Conservation (phyloP, 1,140 invertebrate species). For the Mizuhopecten yessoensis region DNA sequence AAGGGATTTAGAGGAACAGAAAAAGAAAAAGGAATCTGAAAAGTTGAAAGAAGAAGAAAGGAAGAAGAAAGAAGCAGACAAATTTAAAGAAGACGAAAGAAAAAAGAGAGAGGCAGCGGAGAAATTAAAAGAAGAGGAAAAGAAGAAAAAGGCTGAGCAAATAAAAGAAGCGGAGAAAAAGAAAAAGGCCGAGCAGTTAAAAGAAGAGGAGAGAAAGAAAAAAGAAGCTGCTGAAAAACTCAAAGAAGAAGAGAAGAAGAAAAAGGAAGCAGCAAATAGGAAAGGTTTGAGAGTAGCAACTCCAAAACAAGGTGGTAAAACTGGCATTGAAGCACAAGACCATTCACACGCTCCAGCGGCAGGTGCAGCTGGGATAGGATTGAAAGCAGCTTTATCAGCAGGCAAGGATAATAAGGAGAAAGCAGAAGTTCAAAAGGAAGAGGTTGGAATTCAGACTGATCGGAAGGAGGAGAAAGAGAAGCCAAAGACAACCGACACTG, state of each 20-base stretch:
- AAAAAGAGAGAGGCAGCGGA: conserved; percentile 48
- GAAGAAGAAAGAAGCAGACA: conserved; percentile 51
- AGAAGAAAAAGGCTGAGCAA: conserved; percentile 63
- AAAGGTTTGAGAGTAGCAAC: conserved; percentile 19
- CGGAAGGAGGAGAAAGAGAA: conserved; percentile 45
- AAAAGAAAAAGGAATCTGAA: conserved; percentile 49
- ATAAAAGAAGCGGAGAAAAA: conserved; percentile 73
- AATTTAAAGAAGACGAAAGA: conserved; percentile 44
- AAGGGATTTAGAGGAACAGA: conserved; percentile 43
- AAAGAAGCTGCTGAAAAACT: conserved; percentile 46
- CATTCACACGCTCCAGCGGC: not conserved
- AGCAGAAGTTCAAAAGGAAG: conserved; percentile 38
- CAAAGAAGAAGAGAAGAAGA: conserved; percentile 47
- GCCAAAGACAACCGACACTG: conserved; percentile 20
- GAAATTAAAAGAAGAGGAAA: conserved; percentile 54
- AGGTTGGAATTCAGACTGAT: conserved; percentile 24
- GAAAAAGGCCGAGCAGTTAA: conserved; percentile 45
- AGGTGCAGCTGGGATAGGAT: conserved; percentile 1
- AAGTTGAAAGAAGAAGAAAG: conserved; percentile 49
- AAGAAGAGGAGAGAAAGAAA: conserved; percentile 41
- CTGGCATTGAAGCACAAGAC: conserved; percentile 42
- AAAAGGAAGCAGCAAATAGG: conserved; percentile 42
- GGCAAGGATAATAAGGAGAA: conserved; percentile 36
- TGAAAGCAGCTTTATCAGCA: conserved; percentile 24
- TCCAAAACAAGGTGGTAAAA: not conserved